Evolutionary conservation across 1,140 invertebrate genomes (phyloP).

Genomic region (Matsumurasca onukii): DNA sequence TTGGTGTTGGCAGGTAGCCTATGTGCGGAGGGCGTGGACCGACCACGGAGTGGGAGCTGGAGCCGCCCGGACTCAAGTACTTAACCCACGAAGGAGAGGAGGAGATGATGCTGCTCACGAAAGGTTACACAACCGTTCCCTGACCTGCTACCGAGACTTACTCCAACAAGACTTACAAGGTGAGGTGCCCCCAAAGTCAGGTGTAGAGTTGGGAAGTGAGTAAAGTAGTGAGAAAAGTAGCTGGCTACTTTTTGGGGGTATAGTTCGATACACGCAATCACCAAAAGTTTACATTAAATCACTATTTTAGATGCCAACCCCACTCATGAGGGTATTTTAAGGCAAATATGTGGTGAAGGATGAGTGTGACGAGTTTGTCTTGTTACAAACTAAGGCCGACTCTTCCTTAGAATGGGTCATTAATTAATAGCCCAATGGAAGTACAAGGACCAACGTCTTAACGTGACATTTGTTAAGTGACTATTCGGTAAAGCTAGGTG

Average conservation of each 20-base stretch:
- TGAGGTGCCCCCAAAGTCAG: slow-evolving; percentile 42
- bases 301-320: too few relatives aligned
- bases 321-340: too few relatives aligned
- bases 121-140: slow-evolving; percentile 67
- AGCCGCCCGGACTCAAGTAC: slow-evolving; percentile 36
- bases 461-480: too few relatives aligned
- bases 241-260: neutral
- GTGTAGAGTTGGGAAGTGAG: neutral
- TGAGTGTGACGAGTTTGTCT: too few relatives aligned
- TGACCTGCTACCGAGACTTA: slow-evolving; percentile 57
- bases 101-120: slow-evolving; percentile 64
- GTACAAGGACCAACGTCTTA: too few relatives aligned
- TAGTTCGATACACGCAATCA: neutral
- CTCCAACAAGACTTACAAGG: slow-evolving; percentile 57
- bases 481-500: too few relatives aligned
- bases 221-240: neutral
- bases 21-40: slow-evolving; percentile 46
- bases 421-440: too few relatives aligned
- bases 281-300: neutral
- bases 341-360: too few relatives aligned
- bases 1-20: slow-evolving; percentile 46
- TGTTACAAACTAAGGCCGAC: too few relatives aligned
- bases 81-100: slow-evolving; percentile 63
- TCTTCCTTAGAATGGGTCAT: too few relatives aligned
- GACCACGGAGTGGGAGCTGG: slow-evolving; percentile 56